These are phyloP conservation scores for Acipenser ruthenus DNA, from an alignment of 2,797 vertebrate genomes.

Conservation along the genomic window DNA sequence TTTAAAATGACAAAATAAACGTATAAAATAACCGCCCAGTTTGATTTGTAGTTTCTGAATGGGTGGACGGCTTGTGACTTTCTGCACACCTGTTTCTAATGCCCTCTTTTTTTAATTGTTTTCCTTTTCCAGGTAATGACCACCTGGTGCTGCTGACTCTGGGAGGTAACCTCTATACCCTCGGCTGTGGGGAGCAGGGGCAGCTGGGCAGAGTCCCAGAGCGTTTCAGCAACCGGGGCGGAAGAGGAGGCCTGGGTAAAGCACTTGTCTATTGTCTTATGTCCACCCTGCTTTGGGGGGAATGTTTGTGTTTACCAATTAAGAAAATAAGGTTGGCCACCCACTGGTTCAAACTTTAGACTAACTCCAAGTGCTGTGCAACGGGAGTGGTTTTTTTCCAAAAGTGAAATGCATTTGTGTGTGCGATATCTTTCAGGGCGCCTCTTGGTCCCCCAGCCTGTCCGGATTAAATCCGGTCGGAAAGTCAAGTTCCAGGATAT, in stretches of 20 bases:
- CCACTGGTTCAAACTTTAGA: no score
- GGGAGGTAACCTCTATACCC: conserved; percentile 76
- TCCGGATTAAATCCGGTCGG: conserved; percentile 59
- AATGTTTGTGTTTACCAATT: no score
- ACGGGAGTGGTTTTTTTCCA: no score
- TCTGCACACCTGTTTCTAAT: neutral
- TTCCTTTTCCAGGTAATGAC: conserved; percentile 70
- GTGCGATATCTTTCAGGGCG: conserved; percentile 51
- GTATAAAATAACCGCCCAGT: no score
- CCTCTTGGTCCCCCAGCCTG: conserved; percentile 72
- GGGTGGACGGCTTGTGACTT: no score
- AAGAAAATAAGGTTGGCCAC: no score
- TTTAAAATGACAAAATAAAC: no score
- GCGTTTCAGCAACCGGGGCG: conserved; percentile 77
- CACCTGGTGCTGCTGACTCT: conserved; percentile 80
- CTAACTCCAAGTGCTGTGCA: no score
- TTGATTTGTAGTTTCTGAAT: no score
- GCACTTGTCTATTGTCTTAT: no score
- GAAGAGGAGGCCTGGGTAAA: conserved; percentile 80
- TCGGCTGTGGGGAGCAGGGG: conserved; percentile 87
- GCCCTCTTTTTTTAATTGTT: neutral
- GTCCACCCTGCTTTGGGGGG: no score
- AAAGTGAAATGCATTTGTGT: no score
- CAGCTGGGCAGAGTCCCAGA: conserved; percentile 87
- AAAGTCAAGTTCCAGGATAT: conserved; percentile 71